Conservation (phyloP, 2,113 vertebrate species). For the Thamnophis sirtalis region DNA sequence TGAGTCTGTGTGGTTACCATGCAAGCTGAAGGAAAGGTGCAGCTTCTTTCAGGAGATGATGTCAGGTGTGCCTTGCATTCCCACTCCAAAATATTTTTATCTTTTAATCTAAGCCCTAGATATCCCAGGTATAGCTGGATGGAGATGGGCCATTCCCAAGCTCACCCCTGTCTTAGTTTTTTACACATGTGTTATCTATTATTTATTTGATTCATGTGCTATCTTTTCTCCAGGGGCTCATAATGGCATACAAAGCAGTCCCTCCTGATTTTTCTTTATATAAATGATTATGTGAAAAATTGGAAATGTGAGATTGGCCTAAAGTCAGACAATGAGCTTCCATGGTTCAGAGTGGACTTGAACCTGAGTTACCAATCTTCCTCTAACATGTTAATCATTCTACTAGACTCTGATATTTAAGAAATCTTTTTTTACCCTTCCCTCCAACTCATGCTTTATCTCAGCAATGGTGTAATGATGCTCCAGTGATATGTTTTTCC, state of each 20-base stretch:
- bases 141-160: background rate
- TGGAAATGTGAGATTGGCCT: background rate
- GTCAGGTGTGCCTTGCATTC: background rate
- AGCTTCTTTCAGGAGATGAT: background rate
- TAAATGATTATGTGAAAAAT: background rate
- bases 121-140: background rate
- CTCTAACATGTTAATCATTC: background rate
- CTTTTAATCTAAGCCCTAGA: background rate
- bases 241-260: background rate
- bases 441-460: too few species aligned
- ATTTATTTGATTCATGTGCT: background rate
- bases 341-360: background rate
- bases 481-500: background rate
- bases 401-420: background rate
- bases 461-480: too few species aligned
- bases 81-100: background rate
- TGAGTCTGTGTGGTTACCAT: background rate
- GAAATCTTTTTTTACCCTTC: background rate
- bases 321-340: background rate
- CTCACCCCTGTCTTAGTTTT: background rate
- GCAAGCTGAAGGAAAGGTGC: background rate
- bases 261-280: background rate
- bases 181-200: background rate
- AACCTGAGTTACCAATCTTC: background rate
- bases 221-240: background rate